Percentiles rank a stretch among this genome's conserved stretches.
phyloP scores from a whole-genome alignment of 2,888 invertebrate species.

The Ophion ventricosus region DNA sequence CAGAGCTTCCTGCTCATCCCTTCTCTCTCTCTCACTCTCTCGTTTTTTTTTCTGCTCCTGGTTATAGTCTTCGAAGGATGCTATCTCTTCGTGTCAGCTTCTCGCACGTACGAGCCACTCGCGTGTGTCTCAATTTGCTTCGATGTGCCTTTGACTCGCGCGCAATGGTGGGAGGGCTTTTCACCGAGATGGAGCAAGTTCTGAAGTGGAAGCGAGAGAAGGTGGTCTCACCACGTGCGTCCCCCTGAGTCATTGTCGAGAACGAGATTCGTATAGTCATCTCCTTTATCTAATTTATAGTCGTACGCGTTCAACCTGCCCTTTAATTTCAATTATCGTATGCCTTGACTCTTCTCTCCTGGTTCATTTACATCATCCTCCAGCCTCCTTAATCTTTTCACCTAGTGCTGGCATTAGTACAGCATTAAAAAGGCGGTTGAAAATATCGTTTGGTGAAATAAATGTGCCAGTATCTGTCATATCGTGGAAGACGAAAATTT shows the following conservation, averaged over 20 bases:
- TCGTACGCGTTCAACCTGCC: slow-evolving; percentile 40
- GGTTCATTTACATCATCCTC: not conserved
- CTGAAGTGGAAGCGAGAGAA: slow-evolving; percentile 2
- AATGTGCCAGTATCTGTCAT: not conserved
- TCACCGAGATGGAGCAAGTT: not conserved
- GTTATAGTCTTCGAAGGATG: slow-evolving; percentile 56
- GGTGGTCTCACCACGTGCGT: slow-evolving; percentile 6
- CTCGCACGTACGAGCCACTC: slow-evolving; percentile 52
- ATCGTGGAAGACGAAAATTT: not conserved
- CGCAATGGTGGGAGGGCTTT: slow-evolving; percentile 8
- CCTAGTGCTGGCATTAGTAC: not conserved
- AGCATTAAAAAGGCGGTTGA: not conserved
- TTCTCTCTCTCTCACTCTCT: no score
- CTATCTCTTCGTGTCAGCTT: slow-evolving; percentile 68
- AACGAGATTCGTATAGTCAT: slow-evolving; percentile 15
- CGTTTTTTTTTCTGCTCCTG: slow-evolving; percentile 23
- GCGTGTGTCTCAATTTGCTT: slow-evolving; percentile 71
- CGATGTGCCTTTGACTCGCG: slow-evolving; percentile 67
- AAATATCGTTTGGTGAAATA: not conserved
- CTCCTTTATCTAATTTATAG: slow-evolving; percentile 14
- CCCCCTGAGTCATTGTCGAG: slow-evolving; percentile 57
- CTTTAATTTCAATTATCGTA: slow-evolving; percentile 54
- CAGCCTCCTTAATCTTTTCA: not conserved
- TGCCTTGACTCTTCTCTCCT: not conserved
- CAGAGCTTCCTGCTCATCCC: slow-evolving; percentile 5